These are phyloP conservation scores for Aspidiotus rigidus DNA, from an alignment of 2,888 invertebrate species.

Conservation along the genomic window DNA sequence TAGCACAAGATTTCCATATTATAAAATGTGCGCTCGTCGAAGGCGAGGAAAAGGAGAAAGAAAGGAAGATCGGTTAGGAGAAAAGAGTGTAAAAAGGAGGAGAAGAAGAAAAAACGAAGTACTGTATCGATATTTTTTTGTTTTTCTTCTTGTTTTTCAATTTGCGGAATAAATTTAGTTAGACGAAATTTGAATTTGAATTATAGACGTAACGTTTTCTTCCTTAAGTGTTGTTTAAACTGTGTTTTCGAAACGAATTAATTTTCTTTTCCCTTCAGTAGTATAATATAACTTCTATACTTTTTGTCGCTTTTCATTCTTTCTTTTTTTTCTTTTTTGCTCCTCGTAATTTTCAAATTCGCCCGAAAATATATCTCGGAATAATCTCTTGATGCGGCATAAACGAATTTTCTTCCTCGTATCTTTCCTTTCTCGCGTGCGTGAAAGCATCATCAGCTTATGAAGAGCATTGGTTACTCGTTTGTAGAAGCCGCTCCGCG, in stretches of 20 bases:
- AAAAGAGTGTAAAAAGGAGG: not conserved
- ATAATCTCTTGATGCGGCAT: too few relatives aligned
- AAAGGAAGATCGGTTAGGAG: not conserved
- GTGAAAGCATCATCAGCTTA: too few relatives aligned
- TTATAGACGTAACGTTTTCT: not conserved
- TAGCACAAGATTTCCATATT: conserved; percentile 2
- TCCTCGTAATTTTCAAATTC: not conserved
- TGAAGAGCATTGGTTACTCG: too few relatives aligned
- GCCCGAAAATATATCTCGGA: not conserved
- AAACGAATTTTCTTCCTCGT: too few relatives aligned
- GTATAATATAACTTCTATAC: too few relatives aligned
- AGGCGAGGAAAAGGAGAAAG: not conserved
- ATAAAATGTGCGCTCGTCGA: not conserved
- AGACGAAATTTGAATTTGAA: conserved; percentile 2
- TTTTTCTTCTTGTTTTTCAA: conserved; percentile 2
- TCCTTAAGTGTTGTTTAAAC: conserved; percentile 1
- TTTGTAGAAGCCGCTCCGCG: too few relatives aligned
- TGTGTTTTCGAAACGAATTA: not conserved
- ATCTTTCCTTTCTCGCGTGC: too few relatives aligned
- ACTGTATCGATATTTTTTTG: not conserved
- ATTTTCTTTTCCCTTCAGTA: not conserved
- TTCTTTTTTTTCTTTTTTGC: not conserved
- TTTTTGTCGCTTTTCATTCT: not conserved
- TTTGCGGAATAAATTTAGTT: conserved; percentile 2
- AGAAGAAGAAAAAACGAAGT: not conserved